Conservation (phyloP, 2,113 vertebrate genomes). For the Anarhynchus alexandrinus region DNA sequence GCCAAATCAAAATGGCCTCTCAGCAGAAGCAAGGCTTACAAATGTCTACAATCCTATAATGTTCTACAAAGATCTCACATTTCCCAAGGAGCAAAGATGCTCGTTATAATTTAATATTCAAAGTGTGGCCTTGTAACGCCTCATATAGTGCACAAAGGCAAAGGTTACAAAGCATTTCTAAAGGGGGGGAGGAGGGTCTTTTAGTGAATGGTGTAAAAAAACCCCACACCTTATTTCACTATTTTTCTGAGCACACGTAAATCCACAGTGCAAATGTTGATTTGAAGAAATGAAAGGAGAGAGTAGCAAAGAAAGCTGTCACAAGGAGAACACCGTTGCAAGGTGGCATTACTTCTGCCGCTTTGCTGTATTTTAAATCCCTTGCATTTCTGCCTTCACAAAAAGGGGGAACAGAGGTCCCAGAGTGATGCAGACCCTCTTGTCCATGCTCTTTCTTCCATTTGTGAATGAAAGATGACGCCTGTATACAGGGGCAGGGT, state of each 20-base stretch:
- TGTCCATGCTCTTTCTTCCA: neutral
- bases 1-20: neutral
- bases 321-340: neutral
- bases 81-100: neutral
- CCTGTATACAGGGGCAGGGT: no score
- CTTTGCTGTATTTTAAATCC: neutral
- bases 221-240: neutral
- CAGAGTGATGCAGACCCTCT: neutral
- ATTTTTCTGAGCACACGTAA: neutral
- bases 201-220: neutral
- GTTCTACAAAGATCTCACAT: neutral
- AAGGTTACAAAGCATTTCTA: neutral
- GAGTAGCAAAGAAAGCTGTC: neutral
- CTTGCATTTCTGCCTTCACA: neutral
- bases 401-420: neutral
- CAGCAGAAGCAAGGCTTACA: neutral
- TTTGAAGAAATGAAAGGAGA: neutral
- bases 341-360: neutral
- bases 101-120: neutral
- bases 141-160: neutral
- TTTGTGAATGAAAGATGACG: neutral
- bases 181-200: neutral
- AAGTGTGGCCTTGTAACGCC: neutral
- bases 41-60: neutral
- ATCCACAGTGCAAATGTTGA: fast-evolving